Percentiles rank a stretch among this genome's conserved stretches.
phyloP scores from a whole-genome alignment of 2,888 invertebrate species.

The Pilophorus perplexus region DNA sequence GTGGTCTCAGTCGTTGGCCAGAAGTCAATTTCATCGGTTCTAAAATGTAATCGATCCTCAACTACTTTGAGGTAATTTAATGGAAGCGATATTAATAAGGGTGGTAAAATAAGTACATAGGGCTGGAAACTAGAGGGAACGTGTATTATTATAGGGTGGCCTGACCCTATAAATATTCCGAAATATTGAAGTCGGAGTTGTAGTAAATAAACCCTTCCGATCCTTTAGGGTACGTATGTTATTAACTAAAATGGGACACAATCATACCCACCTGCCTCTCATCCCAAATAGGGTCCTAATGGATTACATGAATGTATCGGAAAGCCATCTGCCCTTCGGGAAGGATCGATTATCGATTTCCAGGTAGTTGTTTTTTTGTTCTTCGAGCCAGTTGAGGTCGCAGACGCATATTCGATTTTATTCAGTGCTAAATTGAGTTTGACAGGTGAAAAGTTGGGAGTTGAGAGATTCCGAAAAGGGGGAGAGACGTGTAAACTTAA shows the following conservation, averaged over 20 bases:
- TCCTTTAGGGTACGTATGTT: conserved; percentile 19
- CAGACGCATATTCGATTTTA: background rate
- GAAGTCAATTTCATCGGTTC: too few relatives aligned
- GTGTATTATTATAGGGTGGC: conserved; percentile 10
- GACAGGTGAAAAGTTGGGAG: background rate
- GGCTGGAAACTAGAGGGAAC: too few relatives aligned
- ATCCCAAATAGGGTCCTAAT: conserved; percentile 26
- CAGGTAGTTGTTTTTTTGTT: background rate
- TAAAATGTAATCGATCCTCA: too few relatives aligned
- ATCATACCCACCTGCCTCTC: conserved; percentile 32
- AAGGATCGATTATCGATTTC: background rate
- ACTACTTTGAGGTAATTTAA: too few relatives aligned
- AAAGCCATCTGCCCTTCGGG: conserved; percentile 12
- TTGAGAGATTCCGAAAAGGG: background rate
- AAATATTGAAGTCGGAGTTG: conserved; percentile 22
- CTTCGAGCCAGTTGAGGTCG: background rate
- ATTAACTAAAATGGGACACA: conserved; percentile 33
- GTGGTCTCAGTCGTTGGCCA: too few relatives aligned
- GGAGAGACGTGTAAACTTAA: background rate
- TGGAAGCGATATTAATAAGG: conserved; percentile 2
- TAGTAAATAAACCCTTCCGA: conserved; percentile 20
- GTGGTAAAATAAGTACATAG: conserved; percentile 10
- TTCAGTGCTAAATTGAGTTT: conserved; percentile 24
- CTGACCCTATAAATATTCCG: conserved; percentile 19
- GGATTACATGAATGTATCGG: conserved; percentile 40